Base-by-base conservation (phyloP, 2,888 invertebrate genomes). In the Halictus quadricinctus region DNA sequence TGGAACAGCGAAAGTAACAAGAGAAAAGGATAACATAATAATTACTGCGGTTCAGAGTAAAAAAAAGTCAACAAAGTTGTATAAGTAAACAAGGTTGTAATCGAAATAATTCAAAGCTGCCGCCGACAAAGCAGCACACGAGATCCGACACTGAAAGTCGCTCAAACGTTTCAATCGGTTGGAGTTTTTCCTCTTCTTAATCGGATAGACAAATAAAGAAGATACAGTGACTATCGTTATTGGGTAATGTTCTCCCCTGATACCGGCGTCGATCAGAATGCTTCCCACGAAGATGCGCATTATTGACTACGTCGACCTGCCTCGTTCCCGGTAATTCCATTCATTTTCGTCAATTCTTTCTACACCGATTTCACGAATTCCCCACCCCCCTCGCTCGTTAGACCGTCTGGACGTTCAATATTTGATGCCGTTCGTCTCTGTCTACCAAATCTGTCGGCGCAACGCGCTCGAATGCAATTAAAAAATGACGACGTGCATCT, bases 231-330 rank as follows among this genome's bases (percentile, higher is more conserved):
- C 66, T 18, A 69, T 64, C 29, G 46, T 48, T 36, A 69, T 13
- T 43, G 18, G 46, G 25, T 12, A 12, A 64, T 76, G 25, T 64
- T 64, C 43, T 7, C 46, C 6, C 8, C 36, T 66, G 69, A 46
- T 25, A 25, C 4, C 64, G 69, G 41, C 36, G n/a, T 50, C 48
- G 48, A 69, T 76, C 36, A 69, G 15, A 50, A 69, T 69, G 18
- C 43, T 69, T 66, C 75, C 54, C 1, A 66, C 69, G 43, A 29
- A 70, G 58, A 29, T 43, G 48, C 46, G 15, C 29, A 58, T 84
- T 46, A 76, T 81, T 78, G 77, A 76, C 8, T 25, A 46, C 76
- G 66, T 76, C 10, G 60, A 58, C n/a, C n/a, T 69, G 58, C 76
- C 58, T 69, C 66, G 50, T 50, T 43, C n/a, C 36, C 6, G 54